Percentiles rank a stretch among this genome's conserved stretches.
These are phyloP conservation scores for Psilopogon haemacephalus DNA, from an alignment of 2,113 vertebrate species.

Conservation along the genomic window DNA sequence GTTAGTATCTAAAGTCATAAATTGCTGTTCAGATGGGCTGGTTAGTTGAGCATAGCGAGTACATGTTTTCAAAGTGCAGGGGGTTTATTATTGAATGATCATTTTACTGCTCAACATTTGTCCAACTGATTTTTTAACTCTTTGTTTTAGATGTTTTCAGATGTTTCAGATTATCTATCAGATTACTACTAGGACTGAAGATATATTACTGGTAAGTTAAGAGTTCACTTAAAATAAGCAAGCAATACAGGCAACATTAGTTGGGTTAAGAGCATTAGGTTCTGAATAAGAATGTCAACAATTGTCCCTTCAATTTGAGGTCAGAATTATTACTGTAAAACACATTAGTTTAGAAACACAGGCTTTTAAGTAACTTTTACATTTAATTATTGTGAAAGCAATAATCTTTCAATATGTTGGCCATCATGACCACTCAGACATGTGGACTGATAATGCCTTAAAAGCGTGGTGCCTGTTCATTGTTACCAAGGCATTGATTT, in stretches of 20 bases:
- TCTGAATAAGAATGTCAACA: not conserved
- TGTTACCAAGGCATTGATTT: not conserved
- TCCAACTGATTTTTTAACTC: not conserved
- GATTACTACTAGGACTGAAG: slow-evolving; percentile 88
- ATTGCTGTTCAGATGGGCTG: fast-evolving
- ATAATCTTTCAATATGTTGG: not conserved
- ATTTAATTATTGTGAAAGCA: not conserved
- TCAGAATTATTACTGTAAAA: not conserved
- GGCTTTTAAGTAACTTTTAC: not conserved
- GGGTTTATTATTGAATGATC: not conserved
- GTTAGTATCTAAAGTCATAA: not conserved
- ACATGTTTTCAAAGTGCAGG: not conserved
- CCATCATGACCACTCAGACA: not conserved
- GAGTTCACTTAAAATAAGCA: not conserved
- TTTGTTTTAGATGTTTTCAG: slow-evolving; percentile 86
- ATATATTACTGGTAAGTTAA: slow-evolving; percentile 87
- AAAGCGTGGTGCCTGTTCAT: not conserved
- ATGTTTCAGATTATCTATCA: slow-evolving; percentile 94
- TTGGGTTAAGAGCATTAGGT: not conserved
- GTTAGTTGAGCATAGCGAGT: not conserved
- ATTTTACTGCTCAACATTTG: not conserved
- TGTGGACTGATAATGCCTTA: not conserved
- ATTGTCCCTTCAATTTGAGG: not conserved
- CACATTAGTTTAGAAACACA: not conserved
- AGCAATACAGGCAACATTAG: not conserved